Evolutionary conservation across 1,140 invertebrate genomes (phyloP).

Genomic region (Sipha flava): DNA sequence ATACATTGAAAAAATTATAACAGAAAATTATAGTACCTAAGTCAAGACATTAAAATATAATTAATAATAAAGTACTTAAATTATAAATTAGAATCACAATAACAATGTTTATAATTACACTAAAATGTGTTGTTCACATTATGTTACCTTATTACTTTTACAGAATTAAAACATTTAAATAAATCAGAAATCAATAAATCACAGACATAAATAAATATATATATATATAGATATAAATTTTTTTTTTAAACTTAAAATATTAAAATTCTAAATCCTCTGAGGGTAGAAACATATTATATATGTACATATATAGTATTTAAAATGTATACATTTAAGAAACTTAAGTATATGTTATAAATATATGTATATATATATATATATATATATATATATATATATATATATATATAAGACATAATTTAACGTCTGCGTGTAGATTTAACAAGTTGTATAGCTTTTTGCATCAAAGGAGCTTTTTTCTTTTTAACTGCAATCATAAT

Average conservation of each 20-base stretch:
- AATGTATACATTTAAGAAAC: neutral
- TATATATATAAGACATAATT: neutral
- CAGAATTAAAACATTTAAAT: neutral
- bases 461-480: slow-evolving; percentile 42
- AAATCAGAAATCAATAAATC: neutral
- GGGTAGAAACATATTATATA: neutral
- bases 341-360: neutral
- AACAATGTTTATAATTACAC: neutral
- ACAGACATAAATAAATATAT: neutral
- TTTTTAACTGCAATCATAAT: slow-evolving; percentile 37
- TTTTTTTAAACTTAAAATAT: too few relatives aligned
- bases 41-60: neutral
- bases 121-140: neutral
- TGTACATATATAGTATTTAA: neutral
- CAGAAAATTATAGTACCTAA: neutral
- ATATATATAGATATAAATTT: too few relatives aligned
- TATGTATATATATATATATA: too few relatives aligned
- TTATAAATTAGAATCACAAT: neutral
- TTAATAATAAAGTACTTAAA: neutral
- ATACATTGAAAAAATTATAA: neutral
- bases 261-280: neutral
- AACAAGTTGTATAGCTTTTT: slow-evolving; percentile 40
- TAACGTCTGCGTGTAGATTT: slow-evolving; percentile 35
- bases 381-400: too few relatives aligned
- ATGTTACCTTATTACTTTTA: neutral